Evolutionary conservation across 2,888 invertebrate species (phyloP), one percentile per base, ranked within the genome.

Genomic region (Tortricodes alternella): DNA sequence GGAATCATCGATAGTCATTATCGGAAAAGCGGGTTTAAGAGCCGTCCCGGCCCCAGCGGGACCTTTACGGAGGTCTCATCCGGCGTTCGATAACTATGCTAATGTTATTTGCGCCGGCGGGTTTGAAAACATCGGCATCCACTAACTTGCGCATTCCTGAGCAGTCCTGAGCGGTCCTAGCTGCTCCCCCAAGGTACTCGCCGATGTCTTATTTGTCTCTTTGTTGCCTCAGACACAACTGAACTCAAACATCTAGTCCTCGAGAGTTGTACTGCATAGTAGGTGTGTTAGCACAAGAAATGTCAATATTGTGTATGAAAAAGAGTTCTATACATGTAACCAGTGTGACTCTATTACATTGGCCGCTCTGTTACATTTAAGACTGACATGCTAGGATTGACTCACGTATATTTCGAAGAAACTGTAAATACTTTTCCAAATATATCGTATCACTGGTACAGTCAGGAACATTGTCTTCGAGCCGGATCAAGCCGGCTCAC

Each of bases 1-100:
- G 71, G 81, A 86, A 88, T 89, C 89, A 90, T 90, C 89, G 86
- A 87, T 86, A 89, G 88, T 89, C 87, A 89, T 89, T 90, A 90
- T 90, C 84, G 89, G 84, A 80, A 84, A 87, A 86, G 85, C 83
- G 88, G 84, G 87, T 85, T 85, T 89, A 85, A 89, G 86, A 89
- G 85, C 80, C 84, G 79, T 80, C 80, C 81, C 79, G 73, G 77
- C 77, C 87, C 86, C 87, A 68, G 64, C 70, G 87, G 87, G 86
- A 85, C 88, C 86, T 82, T 89, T 89, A 83, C 83, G 74, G 74
- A 84, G 86, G 89, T 86, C 87, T 86, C 88, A 88, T 89, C 88
- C 84, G 84, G 80, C 83, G 83, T 85, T 86, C 88, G 86, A 90
- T 90, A 89, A 89, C 88, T 89, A 90, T 90, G 89, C 89, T 89